Conservation (phyloP, 2,888 invertebrate genomes). For the Diplolepis rosae region DNA sequence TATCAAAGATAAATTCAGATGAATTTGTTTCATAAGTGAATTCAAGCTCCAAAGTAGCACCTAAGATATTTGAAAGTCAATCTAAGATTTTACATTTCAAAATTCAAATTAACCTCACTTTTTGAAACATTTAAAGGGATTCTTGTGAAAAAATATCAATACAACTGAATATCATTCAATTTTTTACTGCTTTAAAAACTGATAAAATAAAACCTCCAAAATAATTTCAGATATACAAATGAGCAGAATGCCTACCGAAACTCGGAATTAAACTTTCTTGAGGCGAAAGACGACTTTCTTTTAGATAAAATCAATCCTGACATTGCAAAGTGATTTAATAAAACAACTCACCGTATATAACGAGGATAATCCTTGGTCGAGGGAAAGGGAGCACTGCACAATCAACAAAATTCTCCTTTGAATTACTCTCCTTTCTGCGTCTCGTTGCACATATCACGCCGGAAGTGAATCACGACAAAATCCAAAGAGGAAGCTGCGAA, state of each 20-base stretch:
- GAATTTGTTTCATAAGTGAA: no score
- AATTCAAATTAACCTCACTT: neutral
- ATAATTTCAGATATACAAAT: no score
- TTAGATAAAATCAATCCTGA: no score
- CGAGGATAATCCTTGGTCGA: conserved; percentile 49
- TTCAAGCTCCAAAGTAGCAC: neutral
- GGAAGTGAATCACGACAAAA: conserved; percentile 9
- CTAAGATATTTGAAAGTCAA: neutral
- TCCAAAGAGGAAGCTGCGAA: conserved; percentile 8
- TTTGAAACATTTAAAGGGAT: no score
- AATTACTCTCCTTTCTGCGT: conserved; percentile 35
- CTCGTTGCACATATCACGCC: conserved; percentile 42
- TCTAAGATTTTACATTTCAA: neutral
- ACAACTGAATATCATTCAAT: no score
- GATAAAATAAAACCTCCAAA: no score
- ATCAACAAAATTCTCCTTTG: conserved; percentile 33
- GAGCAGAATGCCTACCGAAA: no score
- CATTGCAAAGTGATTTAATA: no score
- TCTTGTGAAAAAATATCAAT: no score
- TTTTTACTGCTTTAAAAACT: no score
- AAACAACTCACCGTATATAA: conserved; percentile 46
- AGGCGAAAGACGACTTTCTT: no score
- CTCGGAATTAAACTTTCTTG: no score
- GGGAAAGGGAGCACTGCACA: conserved; percentile 46
- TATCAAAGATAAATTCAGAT: neutral